phyloP scores from a whole-genome alignment of 2,113 vertebrate species.

The Nansenia antarctica region DNA sequence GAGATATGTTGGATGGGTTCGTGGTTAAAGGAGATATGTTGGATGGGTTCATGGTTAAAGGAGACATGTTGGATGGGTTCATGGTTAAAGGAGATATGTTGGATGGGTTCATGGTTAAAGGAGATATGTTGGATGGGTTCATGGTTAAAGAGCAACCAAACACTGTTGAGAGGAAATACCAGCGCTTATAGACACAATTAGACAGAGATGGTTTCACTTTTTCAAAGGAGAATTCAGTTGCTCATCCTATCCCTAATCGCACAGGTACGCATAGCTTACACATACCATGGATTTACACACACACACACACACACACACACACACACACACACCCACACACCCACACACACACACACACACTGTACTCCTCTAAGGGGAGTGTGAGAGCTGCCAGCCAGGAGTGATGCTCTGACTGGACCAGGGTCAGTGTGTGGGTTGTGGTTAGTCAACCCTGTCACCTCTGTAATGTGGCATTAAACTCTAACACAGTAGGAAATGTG shows the following conservation, averaged over 20 bases:
- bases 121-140: too few relatives aligned
- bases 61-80: too few relatives aligned
- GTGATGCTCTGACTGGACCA: too few relatives aligned
- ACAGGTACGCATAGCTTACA: background rate
- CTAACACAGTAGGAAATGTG: constrained; percentile 4
- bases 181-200: too few relatives aligned
- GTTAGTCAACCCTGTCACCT: constrained; percentile 34
- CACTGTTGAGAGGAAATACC: background rate
- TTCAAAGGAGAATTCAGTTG: background rate
- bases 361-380: constrained; percentile 10
- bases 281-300: background rate
- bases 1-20: too few relatives aligned
- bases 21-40: too few relatives aligned
- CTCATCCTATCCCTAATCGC: background rate
- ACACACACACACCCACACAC: background rate
- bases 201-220: background rate
- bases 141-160: background rate
- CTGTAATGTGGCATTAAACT: constrained; percentile 42
- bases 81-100: too few relatives aligned
- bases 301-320: background rate
- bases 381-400: too few relatives aligned
- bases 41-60: too few relatives aligned
- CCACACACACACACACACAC: background rate
- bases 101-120: too few relatives aligned
- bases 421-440: constrained; percentile 15